Conservation (phyloP, 2,888 invertebrate species). For the Malacosoma neustria region DNA sequence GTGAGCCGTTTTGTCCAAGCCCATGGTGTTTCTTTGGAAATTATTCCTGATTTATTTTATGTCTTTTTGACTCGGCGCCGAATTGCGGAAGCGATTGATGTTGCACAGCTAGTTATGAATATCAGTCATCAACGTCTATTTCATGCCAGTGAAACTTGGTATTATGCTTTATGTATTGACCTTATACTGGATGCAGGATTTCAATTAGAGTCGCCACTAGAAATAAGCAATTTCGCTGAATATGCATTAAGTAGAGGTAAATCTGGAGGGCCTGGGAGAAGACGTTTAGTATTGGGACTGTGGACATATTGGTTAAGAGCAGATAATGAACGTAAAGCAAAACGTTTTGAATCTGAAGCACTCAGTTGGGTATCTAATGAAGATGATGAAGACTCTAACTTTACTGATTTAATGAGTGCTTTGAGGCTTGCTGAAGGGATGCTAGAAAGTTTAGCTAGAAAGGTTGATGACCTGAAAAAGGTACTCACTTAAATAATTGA, state of each 20-base stretch:
- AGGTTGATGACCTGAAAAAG: constrained; percentile 58
- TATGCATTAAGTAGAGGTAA: constrained; percentile 33
- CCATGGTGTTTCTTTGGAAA: constrained; percentile 45
- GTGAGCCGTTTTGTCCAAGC: constrained; percentile 58
- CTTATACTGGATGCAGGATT: constrained; percentile 74
- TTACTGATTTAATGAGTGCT: constrained; percentile 42
- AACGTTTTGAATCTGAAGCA: constrained; percentile 54
- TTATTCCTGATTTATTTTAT: constrained; percentile 61
- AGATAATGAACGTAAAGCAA: constrained; percentile 42
- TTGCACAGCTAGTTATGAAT: constrained; percentile 43
- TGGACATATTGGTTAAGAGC: constrained; percentile 62
- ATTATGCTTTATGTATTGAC: constrained; percentile 74
- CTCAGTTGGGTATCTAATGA: constrained; percentile 36
- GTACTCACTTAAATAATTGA: no score
- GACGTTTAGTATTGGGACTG: constrained; percentile 44
- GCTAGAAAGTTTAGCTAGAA: constrained; percentile 59
- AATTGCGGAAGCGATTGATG: constrained; percentile 63
- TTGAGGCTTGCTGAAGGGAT: constrained; percentile 60
- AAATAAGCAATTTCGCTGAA: constrained; percentile 55
- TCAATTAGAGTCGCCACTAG: constrained; percentile 58
- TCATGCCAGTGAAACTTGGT: constrained; percentile 59
- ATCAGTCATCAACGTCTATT: constrained; percentile 28
- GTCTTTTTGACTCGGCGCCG: constrained; percentile 51
- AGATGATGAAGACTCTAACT: constrained; percentile 31
- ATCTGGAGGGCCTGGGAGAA: constrained; percentile 31